A percentile compares a stretch with the other conserved stretches of the same genome.
Conservation (phyloP, 2,888 invertebrate species). For the Actias luna region DNA sequence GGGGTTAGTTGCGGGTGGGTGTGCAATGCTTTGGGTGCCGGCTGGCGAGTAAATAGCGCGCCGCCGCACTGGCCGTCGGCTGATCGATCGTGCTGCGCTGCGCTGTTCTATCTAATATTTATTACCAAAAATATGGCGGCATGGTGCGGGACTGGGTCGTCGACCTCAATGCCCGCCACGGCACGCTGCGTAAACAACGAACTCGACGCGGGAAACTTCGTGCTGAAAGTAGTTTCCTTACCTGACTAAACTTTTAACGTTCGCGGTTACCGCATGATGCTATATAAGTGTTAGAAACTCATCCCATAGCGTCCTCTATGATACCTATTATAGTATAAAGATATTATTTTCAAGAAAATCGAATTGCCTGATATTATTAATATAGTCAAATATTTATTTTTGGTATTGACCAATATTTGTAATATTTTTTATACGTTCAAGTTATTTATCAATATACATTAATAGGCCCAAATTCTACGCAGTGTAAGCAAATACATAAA, state of each 20-base stretch:
- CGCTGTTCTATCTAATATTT: constrained; percentile 75
- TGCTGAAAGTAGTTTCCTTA: constrained; percentile 39
- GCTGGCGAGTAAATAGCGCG: constrained; percentile 44
- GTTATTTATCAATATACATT: constrained; percentile 17
- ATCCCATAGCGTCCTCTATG: background rate
- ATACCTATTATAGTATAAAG: background rate
- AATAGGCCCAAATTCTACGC: constrained; percentile 28
- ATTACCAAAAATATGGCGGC: constrained; percentile 77
- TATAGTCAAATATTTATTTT: background rate
- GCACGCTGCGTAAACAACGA: constrained; percentile 68
- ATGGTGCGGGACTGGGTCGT: constrained; percentile 68
- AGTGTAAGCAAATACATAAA: constrained; percentile 24
- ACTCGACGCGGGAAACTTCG: constrained; percentile 65
- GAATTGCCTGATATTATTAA: background rate
- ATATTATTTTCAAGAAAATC: background rate
- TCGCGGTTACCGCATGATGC: constrained; percentile 13
- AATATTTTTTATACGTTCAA: constrained; percentile 15
- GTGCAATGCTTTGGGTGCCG: constrained; percentile 66
- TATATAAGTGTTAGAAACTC: background rate
- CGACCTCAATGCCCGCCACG: constrained; percentile 54
- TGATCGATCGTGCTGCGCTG: constrained; percentile 71
- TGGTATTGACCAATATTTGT: background rate
- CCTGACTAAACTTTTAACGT: constrained; percentile 39
- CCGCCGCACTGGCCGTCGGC: constrained; percentile 64
- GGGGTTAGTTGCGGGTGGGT: constrained; percentile 48